Base-by-base conservation (phyloP, 2,888 invertebrate genomes). In the Calliopum simillimum region DNA sequence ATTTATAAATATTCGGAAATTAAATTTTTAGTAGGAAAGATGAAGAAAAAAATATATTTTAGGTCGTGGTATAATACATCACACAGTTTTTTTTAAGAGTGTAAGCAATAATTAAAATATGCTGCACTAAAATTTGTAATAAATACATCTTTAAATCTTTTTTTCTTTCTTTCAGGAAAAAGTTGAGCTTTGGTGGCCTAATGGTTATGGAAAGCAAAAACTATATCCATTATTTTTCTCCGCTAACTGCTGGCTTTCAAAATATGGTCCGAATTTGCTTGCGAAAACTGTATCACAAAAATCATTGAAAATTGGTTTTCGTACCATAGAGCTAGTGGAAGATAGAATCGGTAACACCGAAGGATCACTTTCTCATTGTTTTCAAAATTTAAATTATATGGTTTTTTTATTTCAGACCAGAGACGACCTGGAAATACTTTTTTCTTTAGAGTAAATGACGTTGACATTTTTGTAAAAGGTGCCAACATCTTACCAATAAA, bases 401-500 rank as follows among this genome's bases (percentile, higher is more conserved):
- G 5, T 63, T 21, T 33, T 47, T 13, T 4, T 4, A 3, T 68
- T 69, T 25, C 76, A 89, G 89, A n/a, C 1, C 33, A 33, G 33
- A 6, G 4, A 8, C n/a, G 84, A 3, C 72, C 76, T 75, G 98
- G 95, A 0, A 86, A 91, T 0, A 90, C 92, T 13, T 99, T 97
- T 86, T 96, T 93, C 84, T 96, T 98, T 81, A 91, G 90, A 81
- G 89, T 99, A 1, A 98, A 99, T 83, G 92, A 89, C 0, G 86
- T 92, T 67, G 91, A 95, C 0, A 90, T 99, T 25, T 99, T 97
- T 82, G 92, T 95, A 82, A 99, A 98, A 86, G 98, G 98, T 0
- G 93, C 95, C 2, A 98, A 98, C 83, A 96, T 95, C 90, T 95
- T 98, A 78, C 98, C 98, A 0, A 89, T 93, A 0, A 90, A 93